Conservation (phyloP, 2,797 vertebrate species). For the Rhynchotus rufescens region DNA sequence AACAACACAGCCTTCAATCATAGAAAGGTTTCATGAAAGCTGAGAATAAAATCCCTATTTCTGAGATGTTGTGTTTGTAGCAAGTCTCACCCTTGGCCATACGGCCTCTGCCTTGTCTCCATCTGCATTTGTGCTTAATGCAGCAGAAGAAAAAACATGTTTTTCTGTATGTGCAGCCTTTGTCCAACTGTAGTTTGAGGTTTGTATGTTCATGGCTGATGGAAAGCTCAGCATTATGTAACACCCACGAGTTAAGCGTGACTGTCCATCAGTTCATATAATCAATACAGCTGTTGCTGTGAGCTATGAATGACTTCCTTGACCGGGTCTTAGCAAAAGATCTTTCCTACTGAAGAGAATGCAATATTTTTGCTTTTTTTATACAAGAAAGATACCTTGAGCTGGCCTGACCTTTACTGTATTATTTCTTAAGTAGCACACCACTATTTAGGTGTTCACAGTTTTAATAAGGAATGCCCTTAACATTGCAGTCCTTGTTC, state of each 20-base stretch:
- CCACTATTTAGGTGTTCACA: not conserved
- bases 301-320: not conserved
- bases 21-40: not conserved
- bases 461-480: not conserved
- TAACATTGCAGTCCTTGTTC: not conserved
- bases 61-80: not conserved
- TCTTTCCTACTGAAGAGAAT: not conserved
- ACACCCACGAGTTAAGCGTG: not conserved
- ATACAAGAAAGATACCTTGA: not conserved
- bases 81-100: not conserved
- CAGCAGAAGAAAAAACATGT: not conserved
- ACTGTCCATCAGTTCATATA: not conserved
- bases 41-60: not conserved
- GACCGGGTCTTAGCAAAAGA: not conserved
- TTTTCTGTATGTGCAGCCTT: not conserved
- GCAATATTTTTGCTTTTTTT: not conserved
- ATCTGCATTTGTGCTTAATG: not conserved
- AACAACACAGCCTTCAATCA: not conserved
- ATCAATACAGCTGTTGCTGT: conserved; percentile 8
- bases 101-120: not conserved
- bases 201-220: not conserved
- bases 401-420: not conserved
- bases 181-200: not conserved
- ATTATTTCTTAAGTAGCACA: not conserved
- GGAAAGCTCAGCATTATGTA: not conserved